Conservation (phyloP, 64 coral and sea anemone genomes). For the Trachythela sp. region DNA sequence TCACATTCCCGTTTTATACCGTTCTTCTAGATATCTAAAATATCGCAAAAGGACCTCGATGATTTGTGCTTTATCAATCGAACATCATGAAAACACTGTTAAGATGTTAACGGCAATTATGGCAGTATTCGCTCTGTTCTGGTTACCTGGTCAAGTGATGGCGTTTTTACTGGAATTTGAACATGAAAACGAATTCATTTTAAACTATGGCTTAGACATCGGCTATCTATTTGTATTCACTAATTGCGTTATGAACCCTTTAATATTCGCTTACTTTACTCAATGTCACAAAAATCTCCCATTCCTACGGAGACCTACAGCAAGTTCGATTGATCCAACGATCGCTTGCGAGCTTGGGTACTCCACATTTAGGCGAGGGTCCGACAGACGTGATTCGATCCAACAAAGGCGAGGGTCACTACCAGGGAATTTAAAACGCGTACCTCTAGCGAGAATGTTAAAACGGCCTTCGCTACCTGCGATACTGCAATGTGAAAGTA, state of each 20-base stretch:
- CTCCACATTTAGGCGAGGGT: neutral
- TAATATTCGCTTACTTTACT: slow-evolving; percentile 1
- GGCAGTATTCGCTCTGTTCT: neutral
- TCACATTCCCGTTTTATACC: too few relatives aligned
- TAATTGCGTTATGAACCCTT: neutral
- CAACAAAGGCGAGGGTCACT: neutral
- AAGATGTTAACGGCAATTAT: neutral
- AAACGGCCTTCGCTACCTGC: neutral
- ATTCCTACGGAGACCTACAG: neutral
- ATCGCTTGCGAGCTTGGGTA: neutral
- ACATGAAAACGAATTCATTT: neutral
- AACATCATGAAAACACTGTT: neutral
- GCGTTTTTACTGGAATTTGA: neutral
- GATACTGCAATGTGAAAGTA: neutral
- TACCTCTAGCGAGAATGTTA: neutral
- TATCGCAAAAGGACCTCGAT: neutral
- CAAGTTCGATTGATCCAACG: neutral
- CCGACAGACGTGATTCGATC: neutral
- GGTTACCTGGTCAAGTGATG: neutral
- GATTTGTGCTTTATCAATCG: neutral
- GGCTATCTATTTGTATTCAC: neutral
- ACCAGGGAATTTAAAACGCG: neutral
- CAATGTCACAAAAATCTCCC: neutral
- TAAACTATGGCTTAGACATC: slow-evolving; percentile 8
- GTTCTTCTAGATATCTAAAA: neutral